phyloP scores from a whole-genome alignment of 2,888 invertebrate genomes.

The Cantharis rustica region DNA sequence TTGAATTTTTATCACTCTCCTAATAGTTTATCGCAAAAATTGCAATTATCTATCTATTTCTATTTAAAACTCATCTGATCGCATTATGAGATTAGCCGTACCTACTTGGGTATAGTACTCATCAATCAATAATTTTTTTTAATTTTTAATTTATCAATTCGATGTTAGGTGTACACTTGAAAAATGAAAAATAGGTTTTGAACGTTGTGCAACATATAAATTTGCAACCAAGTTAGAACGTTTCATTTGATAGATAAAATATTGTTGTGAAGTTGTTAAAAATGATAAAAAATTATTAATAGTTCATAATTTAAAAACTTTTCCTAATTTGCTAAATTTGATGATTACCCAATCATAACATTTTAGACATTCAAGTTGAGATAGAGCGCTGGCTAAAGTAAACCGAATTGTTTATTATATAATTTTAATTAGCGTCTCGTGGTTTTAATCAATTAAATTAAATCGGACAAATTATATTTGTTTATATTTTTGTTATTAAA shows the following conservation, averaged over 20 bases:
- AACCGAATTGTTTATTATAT: neutral
- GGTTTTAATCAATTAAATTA: neutral
- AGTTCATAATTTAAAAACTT: neutral
- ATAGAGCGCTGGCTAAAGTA: neutral
- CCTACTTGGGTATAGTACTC: neutral
- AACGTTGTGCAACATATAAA: neutral
- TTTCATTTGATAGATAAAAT: neutral
- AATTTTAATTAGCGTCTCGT: neutral
- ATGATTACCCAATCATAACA: neutral
- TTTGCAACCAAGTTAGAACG: neutral
- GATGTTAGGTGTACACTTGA: neutral
- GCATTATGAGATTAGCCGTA: neutral
- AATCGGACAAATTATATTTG: neutral
- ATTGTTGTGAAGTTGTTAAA: neutral
- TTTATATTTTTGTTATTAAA: neutral
- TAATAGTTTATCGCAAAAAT: neutral
- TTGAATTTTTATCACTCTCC: neutral
- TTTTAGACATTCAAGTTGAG: neutral
- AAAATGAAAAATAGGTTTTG: neutral
- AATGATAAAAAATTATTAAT: neutral
- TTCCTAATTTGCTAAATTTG: neutral
- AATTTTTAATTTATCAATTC: neutral
- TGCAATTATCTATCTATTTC: neutral
- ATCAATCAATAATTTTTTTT: neutral
- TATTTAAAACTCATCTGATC: neutral